These are phyloP conservation scores for Synanthedon myopaeformis DNA, from an alignment of 2,888 invertebrate species.

Conservation along the genomic window DNA sequence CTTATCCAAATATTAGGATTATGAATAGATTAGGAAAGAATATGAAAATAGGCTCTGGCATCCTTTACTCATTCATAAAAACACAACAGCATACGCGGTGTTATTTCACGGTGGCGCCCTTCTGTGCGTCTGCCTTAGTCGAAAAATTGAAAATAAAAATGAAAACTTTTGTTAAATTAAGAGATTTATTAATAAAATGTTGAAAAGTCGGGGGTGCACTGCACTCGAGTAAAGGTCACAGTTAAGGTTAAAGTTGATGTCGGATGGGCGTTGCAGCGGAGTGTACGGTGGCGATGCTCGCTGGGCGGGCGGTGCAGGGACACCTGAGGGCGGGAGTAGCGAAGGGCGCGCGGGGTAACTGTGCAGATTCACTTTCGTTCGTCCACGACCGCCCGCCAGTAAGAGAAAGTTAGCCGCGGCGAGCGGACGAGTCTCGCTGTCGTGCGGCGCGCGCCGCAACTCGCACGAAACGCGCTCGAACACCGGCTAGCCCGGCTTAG, in stretches of 20 bases:
- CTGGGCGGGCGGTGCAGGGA: slow-evolving; percentile 17
- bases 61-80: too few species aligned
- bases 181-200: slow-evolving; percentile 3
- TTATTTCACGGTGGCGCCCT: too few species aligned
- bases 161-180: neutral
- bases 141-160: neutral
- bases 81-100: too few species aligned
- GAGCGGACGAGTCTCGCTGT: slow-evolving; percentile 66
- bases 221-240: slow-evolving; percentile 61
- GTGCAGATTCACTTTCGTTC: slow-evolving; percentile 70
- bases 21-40: too few species aligned
- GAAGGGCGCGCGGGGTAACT: slow-evolving; percentile 18
- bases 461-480: slow-evolving; percentile 33
- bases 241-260: slow-evolving; percentile 66
- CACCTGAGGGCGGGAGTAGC: slow-evolving; percentile 14
- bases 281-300: slow-evolving; percentile 31
- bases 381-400: slow-evolving; percentile 58
- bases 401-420: slow-evolving; percentile 69
- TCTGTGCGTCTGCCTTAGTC: too few species aligned
- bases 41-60: too few species aligned
- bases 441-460: slow-evolving; percentile 48
- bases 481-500: slow-evolving; percentile 15
- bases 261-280: slow-evolving; percentile 38
- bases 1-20: too few species aligned
- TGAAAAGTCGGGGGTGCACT: slow-evolving; percentile 33